Base-by-base conservation (phyloP, 2,888 invertebrate genomes). In the Lycophotia porphyrea region DNA sequence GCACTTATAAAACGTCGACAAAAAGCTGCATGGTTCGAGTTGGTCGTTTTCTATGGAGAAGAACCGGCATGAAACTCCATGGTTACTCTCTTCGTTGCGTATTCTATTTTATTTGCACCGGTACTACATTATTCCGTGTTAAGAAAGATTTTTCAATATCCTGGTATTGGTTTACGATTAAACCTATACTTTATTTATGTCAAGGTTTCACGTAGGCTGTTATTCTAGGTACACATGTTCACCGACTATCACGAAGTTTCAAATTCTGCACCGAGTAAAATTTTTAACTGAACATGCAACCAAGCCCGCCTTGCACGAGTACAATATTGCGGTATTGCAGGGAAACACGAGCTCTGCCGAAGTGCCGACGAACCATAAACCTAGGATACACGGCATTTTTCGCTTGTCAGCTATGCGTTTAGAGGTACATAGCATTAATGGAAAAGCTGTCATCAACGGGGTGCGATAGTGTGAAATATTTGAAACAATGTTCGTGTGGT, bases 201-300 rank as follows among this genome's bases (percentile, higher is more conserved):
- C 65, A 82, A 66, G 60, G 78, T 47, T 82, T 44, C 52, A 60
- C 15, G 31, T 69, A 52, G 36, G 39, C 58, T n/a, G 60, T 49
- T 44, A 68, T 75, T 60, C 42, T 58, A 68, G 13, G 5, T 55
- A 27, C 11, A 67, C 55, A 21, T 63, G 60, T 66, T 67, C 63
- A 49, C 36, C 49, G 31, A 58, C 67, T 66, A 42, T 7, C 21
- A 64, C 31, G 31, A 34, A 71, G 79, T 84, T 72, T 72, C 58
- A 72, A 72, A 72, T 83, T 78, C 65, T 78, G 69, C 73, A 70
- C 18, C 8, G 27, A 69, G 42, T 65, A 55, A 78, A 77, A 69
- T 31, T 55, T 67, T 69, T 42, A 47, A 65, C 60, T 5, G 7
- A 63, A 79, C 69, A 84, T 84, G 81, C 81, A 73, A 81, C 71